Conservation (phyloP, 2,888 invertebrate species). For the Caenorhabditis imperialis region DNA sequence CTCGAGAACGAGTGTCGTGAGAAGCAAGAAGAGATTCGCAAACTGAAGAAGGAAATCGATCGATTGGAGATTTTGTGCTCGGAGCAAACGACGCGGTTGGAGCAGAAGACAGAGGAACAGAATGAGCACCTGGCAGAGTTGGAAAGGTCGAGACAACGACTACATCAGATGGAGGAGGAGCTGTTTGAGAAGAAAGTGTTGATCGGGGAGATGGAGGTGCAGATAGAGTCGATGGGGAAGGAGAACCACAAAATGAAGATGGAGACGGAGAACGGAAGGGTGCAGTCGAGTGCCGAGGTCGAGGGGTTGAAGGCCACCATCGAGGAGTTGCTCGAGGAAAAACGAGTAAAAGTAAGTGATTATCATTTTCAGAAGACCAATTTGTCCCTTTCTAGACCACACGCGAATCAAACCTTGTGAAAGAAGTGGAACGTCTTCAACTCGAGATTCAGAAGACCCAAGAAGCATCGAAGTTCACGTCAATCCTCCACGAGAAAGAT, state of each 20-base stretch:
- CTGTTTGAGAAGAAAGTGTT: background rate
- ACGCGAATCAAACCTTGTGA: too few relatives aligned
- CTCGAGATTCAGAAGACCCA: background rate
- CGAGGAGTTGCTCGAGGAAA: background rate
- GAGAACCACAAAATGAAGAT: background rate
- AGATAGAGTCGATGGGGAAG: background rate
- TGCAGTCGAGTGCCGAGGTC: background rate
- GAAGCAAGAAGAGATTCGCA: constrained; percentile 18
- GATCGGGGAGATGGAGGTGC: background rate
- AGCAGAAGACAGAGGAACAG: too few relatives aligned
- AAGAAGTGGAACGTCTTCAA: too few relatives aligned
- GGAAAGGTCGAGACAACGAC: too few relatives aligned
- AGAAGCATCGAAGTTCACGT: background rate
- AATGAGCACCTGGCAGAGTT: too few relatives aligned
- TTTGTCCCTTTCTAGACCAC: too few relatives aligned
- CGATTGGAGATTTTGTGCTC: constrained; percentile 4
- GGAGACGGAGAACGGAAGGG: constrained; percentile 6
- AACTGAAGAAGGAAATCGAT: constrained; percentile 8
- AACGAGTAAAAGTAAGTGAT: background rate
- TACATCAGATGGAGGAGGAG: constrained; percentile 7
- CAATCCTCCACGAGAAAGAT: constrained; percentile 22
- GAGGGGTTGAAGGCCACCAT: background rate
- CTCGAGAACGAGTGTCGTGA: constrained; percentile 30
- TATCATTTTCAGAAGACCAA: too few relatives aligned
- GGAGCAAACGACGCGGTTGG: background rate